These are phyloP conservation scores for Equus quagga DNA, from an alignment of 2,113 vertebrate species.

Conservation along the genomic window DNA sequence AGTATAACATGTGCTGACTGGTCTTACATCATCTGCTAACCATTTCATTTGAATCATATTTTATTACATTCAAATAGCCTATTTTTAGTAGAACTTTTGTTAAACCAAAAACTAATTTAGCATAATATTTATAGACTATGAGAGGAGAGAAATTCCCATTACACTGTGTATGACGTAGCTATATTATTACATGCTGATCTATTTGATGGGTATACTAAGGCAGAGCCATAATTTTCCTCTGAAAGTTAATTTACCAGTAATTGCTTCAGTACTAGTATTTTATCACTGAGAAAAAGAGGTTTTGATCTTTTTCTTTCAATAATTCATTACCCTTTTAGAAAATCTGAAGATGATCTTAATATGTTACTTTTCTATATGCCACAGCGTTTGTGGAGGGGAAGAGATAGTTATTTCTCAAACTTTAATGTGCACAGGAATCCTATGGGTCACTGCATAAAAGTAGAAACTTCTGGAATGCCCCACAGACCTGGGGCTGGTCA, in stretches of 20 bases:
- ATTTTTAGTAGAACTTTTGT: not conserved
- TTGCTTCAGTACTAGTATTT: not conserved
- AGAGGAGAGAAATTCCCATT: not conserved
- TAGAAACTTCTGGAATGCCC: not conserved
- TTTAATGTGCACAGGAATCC: not conserved
- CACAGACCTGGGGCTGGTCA: not conserved
- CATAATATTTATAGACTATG: not conserved
- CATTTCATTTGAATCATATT: not conserved
- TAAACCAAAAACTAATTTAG: not conserved
- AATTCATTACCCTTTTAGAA: not conserved
- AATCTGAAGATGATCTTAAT: not conserved
- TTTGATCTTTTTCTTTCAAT: constrained; percentile 14
- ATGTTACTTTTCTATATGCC: not conserved
- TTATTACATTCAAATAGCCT: not conserved
- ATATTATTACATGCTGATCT: not conserved
- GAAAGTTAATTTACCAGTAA: constrained; percentile 5
- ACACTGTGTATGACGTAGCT: not conserved
- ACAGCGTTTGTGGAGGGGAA: not conserved
- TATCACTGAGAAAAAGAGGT: not conserved
- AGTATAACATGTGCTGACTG: not conserved
- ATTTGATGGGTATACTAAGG: not conserved
- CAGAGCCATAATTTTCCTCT: not conserved
- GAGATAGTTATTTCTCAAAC: not conserved
- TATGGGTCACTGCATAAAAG: not conserved
- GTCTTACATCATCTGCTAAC: not conserved